These are phyloP conservation scores for Prunella fulvescens DNA, from an alignment of 2,113 vertebrate species.

Conservation along the genomic window DNA sequence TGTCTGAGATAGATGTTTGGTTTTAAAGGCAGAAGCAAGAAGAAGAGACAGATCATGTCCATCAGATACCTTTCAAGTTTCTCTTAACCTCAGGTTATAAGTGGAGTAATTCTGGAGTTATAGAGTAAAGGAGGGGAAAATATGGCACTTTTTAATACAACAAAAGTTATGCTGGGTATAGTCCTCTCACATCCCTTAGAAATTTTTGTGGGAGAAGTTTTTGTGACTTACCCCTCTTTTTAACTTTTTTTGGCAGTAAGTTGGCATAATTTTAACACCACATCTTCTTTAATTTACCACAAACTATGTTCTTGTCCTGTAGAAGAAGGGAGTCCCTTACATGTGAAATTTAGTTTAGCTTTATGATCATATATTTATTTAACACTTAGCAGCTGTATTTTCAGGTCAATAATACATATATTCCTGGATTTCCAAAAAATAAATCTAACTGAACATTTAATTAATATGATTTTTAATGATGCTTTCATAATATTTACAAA, in stretches of 20 bases:
- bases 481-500: not conserved
- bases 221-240: not conserved
- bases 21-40: not conserved
- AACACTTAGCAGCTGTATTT: not conserved
- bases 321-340: not conserved
- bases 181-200: not conserved
- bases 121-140: rapidly evolving
- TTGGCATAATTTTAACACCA: not conserved
- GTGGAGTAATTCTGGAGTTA: not conserved
- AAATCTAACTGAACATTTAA: not conserved
- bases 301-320: not conserved
- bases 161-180: rapidly evolving
- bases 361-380: not conserved
- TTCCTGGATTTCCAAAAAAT: not conserved
- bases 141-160: not conserved
- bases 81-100: not conserved
- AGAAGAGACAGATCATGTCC: not conserved
- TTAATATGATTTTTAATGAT: not conserved
- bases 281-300: not conserved
- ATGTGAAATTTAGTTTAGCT: not conserved
- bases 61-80: not conserved
- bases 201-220: not conserved
- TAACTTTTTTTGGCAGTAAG: not conserved
- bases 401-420: not conserved
- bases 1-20: not conserved